Percentiles rank a stretch among this genome's conserved stretches.
These are phyloP conservation scores for Gonatopus flavifemur DNA, from an alignment of 1,140 invertebrate species.

Conservation along the genomic window DNA sequence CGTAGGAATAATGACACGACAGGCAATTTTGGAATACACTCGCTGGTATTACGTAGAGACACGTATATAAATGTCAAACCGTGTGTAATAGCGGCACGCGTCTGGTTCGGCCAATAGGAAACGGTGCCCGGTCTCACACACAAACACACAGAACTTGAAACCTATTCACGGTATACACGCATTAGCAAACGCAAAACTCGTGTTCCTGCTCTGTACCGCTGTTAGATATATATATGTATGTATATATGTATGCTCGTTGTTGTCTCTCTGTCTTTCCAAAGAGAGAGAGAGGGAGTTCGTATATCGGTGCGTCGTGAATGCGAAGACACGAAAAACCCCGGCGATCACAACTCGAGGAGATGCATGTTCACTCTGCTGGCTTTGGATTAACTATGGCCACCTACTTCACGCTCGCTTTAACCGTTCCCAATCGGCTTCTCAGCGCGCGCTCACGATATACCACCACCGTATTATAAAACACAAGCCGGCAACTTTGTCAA, in stretches of 20 bases:
- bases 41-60: too few relatives aligned
- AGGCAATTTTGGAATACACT: too few relatives aligned
- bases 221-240: not conserved
- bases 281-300: not conserved
- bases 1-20: too few relatives aligned
- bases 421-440: slow-evolving; percentile 16
- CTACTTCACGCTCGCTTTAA: slow-evolving; percentile 10
- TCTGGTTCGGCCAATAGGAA: slow-evolving; percentile 31
- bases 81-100: slow-evolving; percentile 33
- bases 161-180: slow-evolving; percentile 17
- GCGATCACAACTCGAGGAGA: not conserved
- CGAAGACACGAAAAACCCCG: slow-evolving; percentile 6
- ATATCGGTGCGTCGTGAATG: not conserved
- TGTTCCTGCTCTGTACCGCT: too few relatives aligned
- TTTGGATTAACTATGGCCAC: slow-evolving; percentile 3
- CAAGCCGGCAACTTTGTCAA: slow-evolving; percentile 15
- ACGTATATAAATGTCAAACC: too few relatives aligned
- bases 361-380: not conserved
- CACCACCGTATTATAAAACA: too few relatives aligned
- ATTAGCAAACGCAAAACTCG: too few relatives aligned
- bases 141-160: slow-evolving; percentile 14
- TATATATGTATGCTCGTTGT: not conserved
- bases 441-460: slow-evolving; percentile 4
- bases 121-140: slow-evolving; percentile 18
- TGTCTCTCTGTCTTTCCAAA: not conserved